Percentiles rank a stretch among this genome's conserved stretches.
Evolutionary conservation across 2,113 vertebrate species (phyloP).

Genomic region (Trogon melanurus): DNA sequence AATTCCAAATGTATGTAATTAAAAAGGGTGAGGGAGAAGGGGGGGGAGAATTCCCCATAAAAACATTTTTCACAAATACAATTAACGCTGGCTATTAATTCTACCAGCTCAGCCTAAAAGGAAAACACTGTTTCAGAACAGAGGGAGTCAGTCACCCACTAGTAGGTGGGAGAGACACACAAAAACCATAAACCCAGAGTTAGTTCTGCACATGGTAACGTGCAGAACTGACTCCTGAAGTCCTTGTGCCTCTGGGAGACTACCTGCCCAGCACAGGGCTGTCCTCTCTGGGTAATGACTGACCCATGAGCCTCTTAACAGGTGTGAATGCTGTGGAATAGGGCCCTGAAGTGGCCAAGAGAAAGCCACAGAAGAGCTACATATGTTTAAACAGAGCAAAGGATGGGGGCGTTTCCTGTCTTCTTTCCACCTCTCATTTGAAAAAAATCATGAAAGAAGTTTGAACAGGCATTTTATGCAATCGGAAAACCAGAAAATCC

Average conservation of each 20-base stretch:
- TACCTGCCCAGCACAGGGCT: neutral
- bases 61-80: neutral
- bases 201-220: rapidly evolving
- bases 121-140: neutral
- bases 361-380: neutral
- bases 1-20: neutral
- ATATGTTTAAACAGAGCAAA: neutral
- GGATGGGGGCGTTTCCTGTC: neutral
- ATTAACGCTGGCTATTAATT: neutral
- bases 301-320: neutral
- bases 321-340: neutral
- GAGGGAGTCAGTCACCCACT: neutral
- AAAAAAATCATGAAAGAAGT: neutral
- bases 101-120: neutral
- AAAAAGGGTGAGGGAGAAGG: neutral
- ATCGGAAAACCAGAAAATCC: neutral
- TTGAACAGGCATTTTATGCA: neutral
- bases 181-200: neutral
- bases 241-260: neutral
- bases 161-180: neutral
- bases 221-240: neutral
- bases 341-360: neutral
- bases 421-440: neutral
- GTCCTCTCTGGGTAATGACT: neutral
- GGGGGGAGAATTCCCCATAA: neutral